A percentile compares a stretch with the other conserved stretches of the same genome.
Evolutionary conservation across 1,140 invertebrate species (phyloP).

Genomic region (Lamellibrachia luymesi): DNA sequence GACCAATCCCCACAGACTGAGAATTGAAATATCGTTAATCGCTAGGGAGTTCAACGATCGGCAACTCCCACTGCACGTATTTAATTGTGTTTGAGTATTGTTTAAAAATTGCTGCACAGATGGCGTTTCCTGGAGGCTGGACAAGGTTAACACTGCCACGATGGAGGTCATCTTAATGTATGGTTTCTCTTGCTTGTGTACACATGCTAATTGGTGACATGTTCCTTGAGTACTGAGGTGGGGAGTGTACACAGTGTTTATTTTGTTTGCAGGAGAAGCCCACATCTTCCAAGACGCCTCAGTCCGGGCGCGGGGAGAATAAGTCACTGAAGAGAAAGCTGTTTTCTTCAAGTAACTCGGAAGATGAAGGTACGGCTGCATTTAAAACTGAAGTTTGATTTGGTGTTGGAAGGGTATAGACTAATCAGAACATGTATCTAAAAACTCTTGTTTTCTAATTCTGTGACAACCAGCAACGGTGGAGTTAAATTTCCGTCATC

Average conservation of each 20-base stretch:
- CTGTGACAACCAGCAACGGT: neutral
- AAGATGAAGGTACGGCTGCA: conserved; percentile 10
- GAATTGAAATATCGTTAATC: neutral
- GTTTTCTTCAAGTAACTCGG: neutral
- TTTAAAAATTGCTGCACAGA: neutral
- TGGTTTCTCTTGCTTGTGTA: neutral
- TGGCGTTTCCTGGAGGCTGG: neutral
- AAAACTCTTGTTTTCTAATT: neutral
- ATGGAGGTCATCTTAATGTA: neutral
- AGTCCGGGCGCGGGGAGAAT: neutral
- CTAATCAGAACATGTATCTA: neutral
- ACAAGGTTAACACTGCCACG: neutral
- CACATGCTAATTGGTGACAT: neutral
- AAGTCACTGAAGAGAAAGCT: neutral
- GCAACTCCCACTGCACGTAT: neutral
- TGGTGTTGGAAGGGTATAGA: neutral
- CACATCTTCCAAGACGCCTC: conserved; percentile 12
- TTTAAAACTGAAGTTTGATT: neutral
- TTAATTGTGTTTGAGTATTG: conserved; percentile 10
- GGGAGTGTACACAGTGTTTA: neutral
- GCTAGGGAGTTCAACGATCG: neutral
- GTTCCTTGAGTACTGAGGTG: neutral
- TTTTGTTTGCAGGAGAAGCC: conserved; percentile 1
- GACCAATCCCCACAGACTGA: neutral
- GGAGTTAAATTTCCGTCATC: neutral